Evolutionary conservation across 2,113 vertebrate genomes (phyloP).

Genomic region (Chloebia gouldiae): DNA sequence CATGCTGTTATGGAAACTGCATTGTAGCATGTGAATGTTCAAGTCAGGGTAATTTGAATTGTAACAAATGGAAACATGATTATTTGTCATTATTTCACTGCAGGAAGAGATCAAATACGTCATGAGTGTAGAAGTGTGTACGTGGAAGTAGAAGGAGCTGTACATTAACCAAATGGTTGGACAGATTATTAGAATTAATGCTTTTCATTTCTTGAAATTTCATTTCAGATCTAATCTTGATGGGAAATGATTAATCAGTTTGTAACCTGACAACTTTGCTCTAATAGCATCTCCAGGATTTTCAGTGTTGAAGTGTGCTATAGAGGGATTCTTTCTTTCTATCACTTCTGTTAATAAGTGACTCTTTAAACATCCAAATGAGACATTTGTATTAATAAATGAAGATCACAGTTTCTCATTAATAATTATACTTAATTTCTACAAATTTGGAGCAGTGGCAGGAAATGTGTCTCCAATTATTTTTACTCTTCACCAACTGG

Average conservation of each 20-base stretch:
- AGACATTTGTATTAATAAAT: not conserved
- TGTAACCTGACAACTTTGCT: not conserved
- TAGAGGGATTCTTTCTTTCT: not conserved
- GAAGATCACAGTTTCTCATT: not conserved
- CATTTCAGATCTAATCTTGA: not conserved
- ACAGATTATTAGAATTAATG: not conserved
- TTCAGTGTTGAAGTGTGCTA: not conserved
- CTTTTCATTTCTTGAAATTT: not conserved
- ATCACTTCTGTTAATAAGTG: not conserved
- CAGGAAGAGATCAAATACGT: not conserved
- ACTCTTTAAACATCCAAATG: not conserved
- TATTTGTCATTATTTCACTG: not conserved
- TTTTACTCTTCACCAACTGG: not conserved
- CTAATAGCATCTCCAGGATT: not conserved
- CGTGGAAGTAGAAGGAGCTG: not conserved
- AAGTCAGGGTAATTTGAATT: not conserved
- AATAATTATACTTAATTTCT: not conserved
- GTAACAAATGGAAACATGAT: not conserved
- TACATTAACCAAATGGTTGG: not conserved
- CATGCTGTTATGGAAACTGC: not conserved
- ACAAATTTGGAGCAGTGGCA: not conserved
- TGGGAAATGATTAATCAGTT: not conserved
- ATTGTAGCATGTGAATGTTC: not conserved
- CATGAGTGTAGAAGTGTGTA: not conserved
- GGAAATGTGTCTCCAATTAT: not conserved